Percentiles rank a stretch among this genome's conserved stretches.
phyloP scores from a whole-genome alignment of 1,140 invertebrate species.

The Teleogryllus occipitalis region DNA sequence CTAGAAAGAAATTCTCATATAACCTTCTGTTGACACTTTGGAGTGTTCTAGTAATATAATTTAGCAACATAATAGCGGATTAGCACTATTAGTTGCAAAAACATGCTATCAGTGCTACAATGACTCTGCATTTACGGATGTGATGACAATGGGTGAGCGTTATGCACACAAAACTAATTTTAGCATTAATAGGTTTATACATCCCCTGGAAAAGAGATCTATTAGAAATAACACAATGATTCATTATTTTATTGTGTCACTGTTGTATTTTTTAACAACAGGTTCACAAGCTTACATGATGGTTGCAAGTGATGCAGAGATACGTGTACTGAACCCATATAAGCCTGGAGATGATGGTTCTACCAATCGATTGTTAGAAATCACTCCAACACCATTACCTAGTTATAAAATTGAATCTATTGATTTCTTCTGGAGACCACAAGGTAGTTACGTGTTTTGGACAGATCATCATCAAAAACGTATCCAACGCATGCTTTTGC shows the following conservation, averaged over 20 bases:
- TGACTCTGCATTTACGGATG: too few species aligned
- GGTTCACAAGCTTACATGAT: conserved; percentile 48
- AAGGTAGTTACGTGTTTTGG: conserved; percentile 43
- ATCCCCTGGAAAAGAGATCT: too few species aligned
- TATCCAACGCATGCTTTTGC: conserved; percentile 15
- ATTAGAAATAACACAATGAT: too few species aligned
- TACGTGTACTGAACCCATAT: conserved; percentile 51
- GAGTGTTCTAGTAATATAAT: too few species aligned
- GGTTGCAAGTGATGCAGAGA: conserved; percentile 53
- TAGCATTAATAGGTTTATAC: too few species aligned
- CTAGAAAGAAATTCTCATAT: too few species aligned
- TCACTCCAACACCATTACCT: conserved; percentile 20
- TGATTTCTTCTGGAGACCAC: conserved; percentile 41
- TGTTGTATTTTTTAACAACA: conserved; percentile 17
- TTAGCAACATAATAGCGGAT: too few species aligned
- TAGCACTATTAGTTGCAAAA: too few species aligned
- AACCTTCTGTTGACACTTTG: too few species aligned
- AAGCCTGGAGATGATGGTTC: conserved; percentile 41
- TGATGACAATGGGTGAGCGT: too few species aligned
- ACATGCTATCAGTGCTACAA: too few species aligned
- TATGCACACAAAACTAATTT: too few species aligned
- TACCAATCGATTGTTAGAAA: neutral
- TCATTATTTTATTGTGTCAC: neutral
- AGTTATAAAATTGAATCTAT: conserved; percentile 45
- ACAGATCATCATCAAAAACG: conserved; percentile 36